Evolutionary conservation across 2,113 vertebrate species (phyloP).

Genomic region (Euleptes europaea): DNA sequence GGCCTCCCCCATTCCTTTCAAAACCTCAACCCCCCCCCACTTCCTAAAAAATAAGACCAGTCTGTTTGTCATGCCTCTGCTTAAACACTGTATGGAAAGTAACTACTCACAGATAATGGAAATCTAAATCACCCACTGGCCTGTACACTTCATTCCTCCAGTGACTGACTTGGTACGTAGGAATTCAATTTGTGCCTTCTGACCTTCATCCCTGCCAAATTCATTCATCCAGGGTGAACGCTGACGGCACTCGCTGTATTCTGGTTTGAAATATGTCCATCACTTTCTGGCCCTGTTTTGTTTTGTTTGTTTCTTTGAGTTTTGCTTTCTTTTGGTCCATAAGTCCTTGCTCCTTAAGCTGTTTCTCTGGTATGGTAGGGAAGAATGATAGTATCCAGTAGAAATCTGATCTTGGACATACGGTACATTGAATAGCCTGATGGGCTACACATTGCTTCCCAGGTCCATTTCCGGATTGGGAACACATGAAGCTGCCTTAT

Average conservation of each 20-base stretch:
- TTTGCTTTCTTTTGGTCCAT: neutral
- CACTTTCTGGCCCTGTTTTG: neutral
- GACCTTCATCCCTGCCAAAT: neutral
- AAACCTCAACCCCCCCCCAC: too few species aligned
- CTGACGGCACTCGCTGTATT: neutral
- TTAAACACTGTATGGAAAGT: too few species aligned
- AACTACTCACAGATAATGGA: too few species aligned
- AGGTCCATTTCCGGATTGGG: too few species aligned
- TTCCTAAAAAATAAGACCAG: too few species aligned
- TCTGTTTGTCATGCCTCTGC: too few species aligned
- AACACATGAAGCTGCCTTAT: too few species aligned
- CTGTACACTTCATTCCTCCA: neutral
- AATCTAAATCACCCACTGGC: too few species aligned
- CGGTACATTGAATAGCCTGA: neutral
- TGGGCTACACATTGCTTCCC: too few species aligned
- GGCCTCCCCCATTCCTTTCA: too few species aligned
- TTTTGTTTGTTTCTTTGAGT: neutral
- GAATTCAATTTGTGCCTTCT: neutral
- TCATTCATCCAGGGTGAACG: neutral
- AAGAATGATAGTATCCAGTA: neutral
- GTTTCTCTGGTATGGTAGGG: neutral
- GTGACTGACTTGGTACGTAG: neutral
- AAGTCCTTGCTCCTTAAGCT: neutral
- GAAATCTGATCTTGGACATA: neutral
- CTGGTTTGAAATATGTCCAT: slow-evolving; percentile 2